Conservation (phyloP, 1,140 invertebrate species). For the Spodoptera litura region DNA sequence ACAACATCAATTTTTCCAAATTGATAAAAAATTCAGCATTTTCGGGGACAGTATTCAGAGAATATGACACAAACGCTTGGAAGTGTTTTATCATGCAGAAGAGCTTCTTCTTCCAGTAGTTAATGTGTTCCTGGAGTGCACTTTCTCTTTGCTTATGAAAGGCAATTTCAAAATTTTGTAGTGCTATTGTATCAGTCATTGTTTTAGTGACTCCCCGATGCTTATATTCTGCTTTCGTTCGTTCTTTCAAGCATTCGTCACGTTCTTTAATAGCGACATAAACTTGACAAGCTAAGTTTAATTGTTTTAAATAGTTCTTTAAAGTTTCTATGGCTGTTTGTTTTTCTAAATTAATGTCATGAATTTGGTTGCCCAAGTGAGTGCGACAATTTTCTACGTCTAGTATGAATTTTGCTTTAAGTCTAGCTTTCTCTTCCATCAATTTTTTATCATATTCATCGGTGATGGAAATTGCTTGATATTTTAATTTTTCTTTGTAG, state of each 20-base stretch:
- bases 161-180: conserved; percentile 71
- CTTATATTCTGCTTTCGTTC: conserved; percentile 59
- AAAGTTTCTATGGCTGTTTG: conserved; percentile 72
- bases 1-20: conserved; percentile 78
- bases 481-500: conserved; percentile 63
- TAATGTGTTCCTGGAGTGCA: conserved; percentile 63
- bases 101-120: conserved; percentile 76
- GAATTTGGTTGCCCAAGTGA: conserved; percentile 59
- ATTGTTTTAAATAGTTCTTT: conserved; percentile 67
- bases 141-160: conserved; percentile 67
- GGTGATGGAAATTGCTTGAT: conserved; percentile 70
- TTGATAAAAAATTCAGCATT: conserved; percentile 79
- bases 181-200: conserved; percentile 61
- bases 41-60: conserved; percentile 71
- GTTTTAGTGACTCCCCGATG: conserved; percentile 68
- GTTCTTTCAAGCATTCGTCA: conserved; percentile 67
- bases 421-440: conserved; percentile 59
- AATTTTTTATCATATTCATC: conserved; percentile 67
- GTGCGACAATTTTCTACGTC: conserved; percentile 60
- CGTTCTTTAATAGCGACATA: conserved; percentile 78
- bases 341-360: conserved; percentile 77
- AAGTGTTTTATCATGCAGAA: conserved; percentile 76
- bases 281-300: conserved; percentile 78
- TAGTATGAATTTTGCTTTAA: conserved; percentile 66
- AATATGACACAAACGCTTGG: conserved; percentile 75